Base-by-base conservation (phyloP, 2,888 invertebrate species). In the Esperia sulphurella region DNA sequence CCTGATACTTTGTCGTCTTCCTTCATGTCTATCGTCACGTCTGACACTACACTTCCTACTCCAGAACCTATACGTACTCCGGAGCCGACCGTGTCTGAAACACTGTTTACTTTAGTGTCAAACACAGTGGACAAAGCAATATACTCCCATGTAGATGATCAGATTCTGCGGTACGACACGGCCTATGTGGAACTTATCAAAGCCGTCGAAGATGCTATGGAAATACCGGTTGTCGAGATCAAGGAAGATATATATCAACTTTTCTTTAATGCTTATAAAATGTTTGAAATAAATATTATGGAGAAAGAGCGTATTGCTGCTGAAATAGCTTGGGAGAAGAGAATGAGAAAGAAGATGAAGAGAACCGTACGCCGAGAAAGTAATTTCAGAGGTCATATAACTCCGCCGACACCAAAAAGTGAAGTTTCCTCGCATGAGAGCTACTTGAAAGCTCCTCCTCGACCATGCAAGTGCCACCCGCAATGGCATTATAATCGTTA, bases 341-440 rank as follows among this genome's bases (percentile, higher is more conserved):
- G 87, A 57, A 85, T 86, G 82, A 69, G 85, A 39, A 88, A 87
- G 59, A 88, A 87, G 55, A 54, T 83, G 48, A 88, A 85, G 55
- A 75, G 71, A 44, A 71, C 74, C 1, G 48, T 86, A 6, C 70
- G 88, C 8, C 68, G 79, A 7, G 49, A 63, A 40, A 53, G 76
- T 0, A 86, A 89, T 53, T 89, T 86, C 47, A 85, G 64, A 79
- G 87, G 87, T 44, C 80, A 85, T 54, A 82, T 71, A 52, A 79
- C 79, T 0, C 84, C 82, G 1, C 76, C 79, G 3, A 69, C 77
- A 0, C 75, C 82, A 1, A 77, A 75, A 49, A 86, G 81, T 47
- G 58, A 68, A 50, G 52, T 77, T 28, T 85, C 84, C 0, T 81
- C 80, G 0, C 81, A 84, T 41, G 79, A 78, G 51, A 87, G 86